These are phyloP conservation scores for Helicoverpa zea DNA, from an alignment of 1,140 invertebrate species.

Conservation along the genomic window DNA sequence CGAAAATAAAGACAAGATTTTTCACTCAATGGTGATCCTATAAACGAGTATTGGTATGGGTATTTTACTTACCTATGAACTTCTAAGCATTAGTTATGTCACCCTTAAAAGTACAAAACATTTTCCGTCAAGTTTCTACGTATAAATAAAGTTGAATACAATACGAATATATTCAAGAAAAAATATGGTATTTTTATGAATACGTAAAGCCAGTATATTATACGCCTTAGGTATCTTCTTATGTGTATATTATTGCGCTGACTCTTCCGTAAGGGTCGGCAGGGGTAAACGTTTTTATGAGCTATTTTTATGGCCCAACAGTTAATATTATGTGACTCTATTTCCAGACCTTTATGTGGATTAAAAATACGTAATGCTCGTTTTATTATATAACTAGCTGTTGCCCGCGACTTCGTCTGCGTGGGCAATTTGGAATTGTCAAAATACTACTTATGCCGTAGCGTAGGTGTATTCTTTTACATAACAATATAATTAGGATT, in stretches of 20 bases:
- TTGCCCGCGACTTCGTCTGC: too few relatives aligned
- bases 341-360: slow-evolving; percentile 31
- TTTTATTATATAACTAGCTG: slow-evolving; percentile 25
- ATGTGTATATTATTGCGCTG: slow-evolving; percentile 43
- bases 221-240: slow-evolving; percentile 1
- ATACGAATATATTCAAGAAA: slow-evolving; percentile 22
- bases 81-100: background rate
- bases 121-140: background rate
- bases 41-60: too few relatives aligned
- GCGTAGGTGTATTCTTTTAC: too few relatives aligned
- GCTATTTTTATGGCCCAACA: slow-evolving; percentile 17
- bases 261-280: slow-evolving; percentile 34
- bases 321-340: slow-evolving; percentile 34
- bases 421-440: too few relatives aligned
- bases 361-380: slow-evolving; percentile 38
- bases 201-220: slow-evolving; percentile 10
- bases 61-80: too few relatives aligned
- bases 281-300: slow-evolving; percentile 38
- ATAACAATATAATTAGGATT: too few relatives aligned
- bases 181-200: slow-evolving; percentile 34
- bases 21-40: too few relatives aligned
- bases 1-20: too few relatives aligned
- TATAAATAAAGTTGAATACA: background rate
- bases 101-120: background rate
- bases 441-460: too few relatives aligned